Conservation (phyloP, 2,113 vertebrate genomes). For the Ctenodactylus gundi region DNA sequence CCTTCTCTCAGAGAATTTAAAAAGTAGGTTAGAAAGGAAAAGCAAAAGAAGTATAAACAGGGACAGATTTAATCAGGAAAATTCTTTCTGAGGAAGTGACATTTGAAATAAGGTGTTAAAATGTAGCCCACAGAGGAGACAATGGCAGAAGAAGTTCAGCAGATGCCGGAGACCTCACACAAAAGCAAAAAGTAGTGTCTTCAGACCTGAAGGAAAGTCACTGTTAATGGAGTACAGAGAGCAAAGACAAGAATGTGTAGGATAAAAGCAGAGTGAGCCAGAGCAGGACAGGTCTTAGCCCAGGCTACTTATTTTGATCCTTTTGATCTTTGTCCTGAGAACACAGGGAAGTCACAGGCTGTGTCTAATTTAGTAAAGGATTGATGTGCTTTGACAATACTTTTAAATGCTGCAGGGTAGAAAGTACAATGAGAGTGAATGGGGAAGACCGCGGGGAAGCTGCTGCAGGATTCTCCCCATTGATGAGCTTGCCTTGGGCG, state of each 20-base stretch:
- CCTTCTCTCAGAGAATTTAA: neutral
- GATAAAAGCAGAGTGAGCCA: neutral
- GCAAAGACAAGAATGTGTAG: neutral
- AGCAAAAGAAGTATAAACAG: neutral
- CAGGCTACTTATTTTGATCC: neutral
- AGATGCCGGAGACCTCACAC: neutral
- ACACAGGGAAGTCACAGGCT: neutral
- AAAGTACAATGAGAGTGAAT: neutral
- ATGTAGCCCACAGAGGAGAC: neutral
- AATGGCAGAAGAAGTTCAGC: neutral
- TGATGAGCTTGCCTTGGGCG: neutral
- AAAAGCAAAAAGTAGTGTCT: neutral
- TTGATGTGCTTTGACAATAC: neutral
- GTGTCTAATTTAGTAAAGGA: neutral
- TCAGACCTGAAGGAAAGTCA: neutral
- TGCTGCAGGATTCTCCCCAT: neutral
- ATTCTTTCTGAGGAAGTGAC: neutral
- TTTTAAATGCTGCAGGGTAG: neutral
- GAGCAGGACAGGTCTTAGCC: neutral
- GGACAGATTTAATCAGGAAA: neutral
- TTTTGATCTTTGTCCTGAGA: neutral
- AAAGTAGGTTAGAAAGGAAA: neutral
- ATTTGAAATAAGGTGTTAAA: neutral
- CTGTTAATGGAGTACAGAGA: neutral
- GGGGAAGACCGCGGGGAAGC: neutral